Evolutionary conservation across 1,140 invertebrate species (phyloP).

Genomic region (Bathynomus jamesi): DNA sequence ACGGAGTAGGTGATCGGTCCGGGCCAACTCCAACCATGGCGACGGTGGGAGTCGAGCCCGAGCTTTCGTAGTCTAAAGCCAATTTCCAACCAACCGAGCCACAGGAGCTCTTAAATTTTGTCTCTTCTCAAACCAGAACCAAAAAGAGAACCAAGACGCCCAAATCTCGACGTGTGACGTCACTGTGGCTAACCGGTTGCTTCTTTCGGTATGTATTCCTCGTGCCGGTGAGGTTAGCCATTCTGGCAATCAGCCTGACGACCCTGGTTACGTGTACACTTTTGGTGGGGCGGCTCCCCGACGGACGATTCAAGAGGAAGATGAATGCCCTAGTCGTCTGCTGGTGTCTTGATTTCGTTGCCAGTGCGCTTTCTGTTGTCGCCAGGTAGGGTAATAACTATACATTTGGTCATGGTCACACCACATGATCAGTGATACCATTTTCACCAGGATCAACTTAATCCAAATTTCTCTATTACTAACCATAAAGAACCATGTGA

Average conservation of each 20-base stretch:
- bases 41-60: no score
- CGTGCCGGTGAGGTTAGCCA: conserved; percentile 26
- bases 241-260: conserved; percentile 19
- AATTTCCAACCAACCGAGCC: no score
- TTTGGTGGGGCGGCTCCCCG: conserved; percentile 22
- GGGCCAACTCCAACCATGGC: no score
- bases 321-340: conserved; percentile 30
- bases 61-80: no score
- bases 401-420: no score
- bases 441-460: no score
- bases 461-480: no score
- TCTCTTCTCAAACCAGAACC: conserved; percentile 7
- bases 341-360: conserved; percentile 36
- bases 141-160: conserved; percentile 10
- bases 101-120: no score
- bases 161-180: conserved; percentile 21
- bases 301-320: conserved; percentile 22
- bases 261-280: conserved; percentile 21
- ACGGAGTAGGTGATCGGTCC: no score
- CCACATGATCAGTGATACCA: no score
- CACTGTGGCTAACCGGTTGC: conserved; percentile 25
- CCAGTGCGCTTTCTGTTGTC: conserved; percentile 30
- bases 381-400: no score
- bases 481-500: no score
- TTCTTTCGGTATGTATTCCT: conserved; percentile 30